Evolutionary conservation across 2,113 vertebrate species (phyloP).

Genomic region (Ailurus styani): DNA sequence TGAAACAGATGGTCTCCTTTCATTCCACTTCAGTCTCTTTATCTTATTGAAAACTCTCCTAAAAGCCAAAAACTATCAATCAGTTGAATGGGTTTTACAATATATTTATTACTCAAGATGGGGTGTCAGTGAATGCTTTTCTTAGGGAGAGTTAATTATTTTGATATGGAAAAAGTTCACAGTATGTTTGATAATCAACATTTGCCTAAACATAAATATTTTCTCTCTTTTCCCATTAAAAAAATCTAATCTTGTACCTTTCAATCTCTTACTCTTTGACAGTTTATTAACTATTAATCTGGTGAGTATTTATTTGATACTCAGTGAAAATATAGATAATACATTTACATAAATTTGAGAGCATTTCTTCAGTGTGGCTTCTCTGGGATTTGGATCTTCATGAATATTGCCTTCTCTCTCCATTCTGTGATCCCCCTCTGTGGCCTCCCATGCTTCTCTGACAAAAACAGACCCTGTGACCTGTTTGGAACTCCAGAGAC

Average conservation of each 20-base stretch:
- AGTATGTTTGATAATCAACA: constrained; percentile 13
- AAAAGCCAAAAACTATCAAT: constrained; percentile 40
- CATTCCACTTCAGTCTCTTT: constrained; percentile 13
- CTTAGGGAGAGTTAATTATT: constrained; percentile 40
- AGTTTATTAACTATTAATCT: not conserved
- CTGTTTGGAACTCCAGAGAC: not conserved
- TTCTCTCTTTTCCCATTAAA: not conserved
- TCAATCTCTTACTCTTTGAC: not conserved
- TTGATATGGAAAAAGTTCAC: constrained; percentile 19
- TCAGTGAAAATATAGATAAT: not conserved
- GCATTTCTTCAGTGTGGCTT: not conserved
- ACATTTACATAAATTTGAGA: not conserved
- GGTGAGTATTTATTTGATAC: not conserved
- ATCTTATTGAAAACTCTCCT: constrained; percentile 42
- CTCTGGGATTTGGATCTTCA: not conserved
- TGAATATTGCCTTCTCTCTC: not conserved
- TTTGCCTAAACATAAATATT: constrained; percentile 31
- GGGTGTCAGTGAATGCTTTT: not conserved
- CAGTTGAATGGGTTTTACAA: constrained; percentile 47
- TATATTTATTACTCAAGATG: constrained; percentile 37
- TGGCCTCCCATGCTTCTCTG: not conserved
- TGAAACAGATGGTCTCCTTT: constrained; percentile 55
- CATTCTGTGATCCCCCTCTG: not conserved
- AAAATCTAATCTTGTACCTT: not conserved
- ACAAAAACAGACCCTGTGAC: not conserved